Evolutionary conservation across 2,888 invertebrate species (phyloP).

Genomic region (Dendrolimus houi): DNA sequence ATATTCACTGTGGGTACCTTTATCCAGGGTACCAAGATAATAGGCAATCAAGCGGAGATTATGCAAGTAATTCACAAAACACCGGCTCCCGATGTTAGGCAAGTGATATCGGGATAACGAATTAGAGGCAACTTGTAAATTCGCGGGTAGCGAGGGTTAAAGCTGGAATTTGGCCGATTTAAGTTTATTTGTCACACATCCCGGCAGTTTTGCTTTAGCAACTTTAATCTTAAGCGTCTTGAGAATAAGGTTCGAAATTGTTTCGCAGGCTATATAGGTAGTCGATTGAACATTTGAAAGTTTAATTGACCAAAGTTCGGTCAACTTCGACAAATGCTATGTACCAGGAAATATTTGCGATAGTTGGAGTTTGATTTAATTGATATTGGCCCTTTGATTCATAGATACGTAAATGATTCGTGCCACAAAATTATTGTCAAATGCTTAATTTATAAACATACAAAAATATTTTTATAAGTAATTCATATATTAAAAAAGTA

Average conservation of each 20-base stretch:
- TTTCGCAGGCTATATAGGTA: not conserved
- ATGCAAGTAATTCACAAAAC: conserved; percentile 23
- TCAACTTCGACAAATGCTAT: not conserved
- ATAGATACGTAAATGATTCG: no score
- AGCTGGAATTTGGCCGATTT: conserved; percentile 3
- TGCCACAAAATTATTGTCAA: no score
- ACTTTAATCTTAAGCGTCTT: not conserved
- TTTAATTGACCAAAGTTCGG: not conserved
- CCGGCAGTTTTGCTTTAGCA: not conserved
- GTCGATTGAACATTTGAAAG: not conserved
- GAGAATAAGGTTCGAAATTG: not conserved
- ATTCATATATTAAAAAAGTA: no score
- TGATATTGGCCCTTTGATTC: not conserved
- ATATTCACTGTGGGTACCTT: not conserved
- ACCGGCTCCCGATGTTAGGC: conserved; percentile 4
- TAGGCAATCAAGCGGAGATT: conserved; percentile 29
- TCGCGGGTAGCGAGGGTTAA: conserved; percentile 12
- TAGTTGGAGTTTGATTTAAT: not conserved
- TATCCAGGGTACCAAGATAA: conserved; percentile 23
- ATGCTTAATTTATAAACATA: no score
- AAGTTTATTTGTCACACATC: conserved; percentile 5
- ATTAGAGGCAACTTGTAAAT: conserved; percentile 20
- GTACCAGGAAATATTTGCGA: not conserved
- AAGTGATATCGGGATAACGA: conserved; percentile 19
- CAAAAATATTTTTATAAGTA: no score